phyloP scores from a whole-genome alignment of 2,888 invertebrate genomes.

The Pyrocoelia pectoralis region DNA sequence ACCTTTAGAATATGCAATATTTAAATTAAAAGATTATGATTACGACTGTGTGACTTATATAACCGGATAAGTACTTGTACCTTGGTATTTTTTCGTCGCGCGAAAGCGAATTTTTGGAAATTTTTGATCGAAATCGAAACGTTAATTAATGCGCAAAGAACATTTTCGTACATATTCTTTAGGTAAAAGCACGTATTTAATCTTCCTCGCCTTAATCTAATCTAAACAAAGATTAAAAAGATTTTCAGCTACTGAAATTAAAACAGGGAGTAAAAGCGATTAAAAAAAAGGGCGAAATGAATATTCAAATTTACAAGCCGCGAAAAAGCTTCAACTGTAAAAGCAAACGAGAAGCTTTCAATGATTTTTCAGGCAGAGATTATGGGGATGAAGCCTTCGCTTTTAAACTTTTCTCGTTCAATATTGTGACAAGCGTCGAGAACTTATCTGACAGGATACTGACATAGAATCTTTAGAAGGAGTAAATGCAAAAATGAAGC shows the following conservation, averaged over 20 bases:
- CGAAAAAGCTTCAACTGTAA: constrained; percentile 23
- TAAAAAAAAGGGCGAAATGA: not conserved
- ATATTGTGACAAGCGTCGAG: constrained; percentile 31
- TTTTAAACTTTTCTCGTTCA: constrained; percentile 35
- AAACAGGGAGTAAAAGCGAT: constrained; percentile 1
- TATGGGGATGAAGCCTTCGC: constrained; percentile 33
- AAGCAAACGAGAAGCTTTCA: constrained; percentile 28
- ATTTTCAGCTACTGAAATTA: constrained; percentile 1
- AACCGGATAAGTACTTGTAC: too few relatives aligned
- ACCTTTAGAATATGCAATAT: too few relatives aligned
- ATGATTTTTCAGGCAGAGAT: constrained; percentile 33
- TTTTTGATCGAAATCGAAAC: too few relatives aligned
- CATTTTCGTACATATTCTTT: too few relatives aligned
- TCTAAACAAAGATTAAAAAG: not conserved
- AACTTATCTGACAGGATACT: constrained; percentile 35
- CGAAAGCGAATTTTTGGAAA: too few relatives aligned
- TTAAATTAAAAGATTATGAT: too few relatives aligned
- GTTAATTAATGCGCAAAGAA: too few relatives aligned
- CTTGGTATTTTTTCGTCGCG: too few relatives aligned
- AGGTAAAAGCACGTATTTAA: not conserved
- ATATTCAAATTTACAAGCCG: not conserved
- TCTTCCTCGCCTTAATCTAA: constrained; percentile 1
- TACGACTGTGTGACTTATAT: too few relatives aligned
- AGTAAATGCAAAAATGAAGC: constrained; percentile 6
- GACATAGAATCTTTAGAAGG: constrained; percentile 29